These are phyloP conservation scores for Hermetia illucens DNA, from an alignment of 1,140 invertebrate species.

Conservation along the genomic window DNA sequence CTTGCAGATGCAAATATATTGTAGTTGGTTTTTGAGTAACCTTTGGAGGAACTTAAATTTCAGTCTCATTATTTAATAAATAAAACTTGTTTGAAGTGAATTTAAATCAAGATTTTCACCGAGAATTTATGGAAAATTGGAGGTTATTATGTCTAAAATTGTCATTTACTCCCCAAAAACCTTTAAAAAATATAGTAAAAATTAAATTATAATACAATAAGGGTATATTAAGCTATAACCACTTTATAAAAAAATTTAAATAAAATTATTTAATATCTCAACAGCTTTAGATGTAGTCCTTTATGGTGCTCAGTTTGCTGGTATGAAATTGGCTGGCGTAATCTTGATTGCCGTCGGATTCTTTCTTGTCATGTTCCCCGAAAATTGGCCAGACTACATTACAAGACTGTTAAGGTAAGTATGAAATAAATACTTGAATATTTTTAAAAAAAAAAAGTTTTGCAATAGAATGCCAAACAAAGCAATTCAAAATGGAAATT, in stretches of 20 bases:
- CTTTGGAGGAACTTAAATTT: too few species aligned
- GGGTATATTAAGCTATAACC: background rate
- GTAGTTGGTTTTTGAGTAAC: too few species aligned
- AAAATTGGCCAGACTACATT: conserved; percentile 91
- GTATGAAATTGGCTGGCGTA: conserved; percentile 88
- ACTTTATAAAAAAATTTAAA: background rate
- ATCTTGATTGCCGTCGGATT: conserved; percentile 82
- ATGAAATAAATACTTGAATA: background rate
- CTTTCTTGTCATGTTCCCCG: conserved; percentile 85
- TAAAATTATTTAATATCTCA: background rate
- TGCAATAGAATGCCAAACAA: too few species aligned
- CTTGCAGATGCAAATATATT: too few species aligned
- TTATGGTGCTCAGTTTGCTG: conserved; percentile 72
- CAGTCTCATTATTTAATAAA: too few species aligned
- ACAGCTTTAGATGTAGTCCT: conserved; percentile 73
- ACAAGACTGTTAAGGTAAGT: conserved; percentile 70
- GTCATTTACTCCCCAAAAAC: too few species aligned
- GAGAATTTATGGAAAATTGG: too few species aligned
- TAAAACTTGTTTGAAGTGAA: too few species aligned
- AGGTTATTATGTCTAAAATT: too few species aligned
- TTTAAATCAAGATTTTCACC: too few species aligned
- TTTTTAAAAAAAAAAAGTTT: conserved; percentile 1
- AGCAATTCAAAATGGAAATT: background rate
- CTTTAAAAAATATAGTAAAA: too few species aligned
- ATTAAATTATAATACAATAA: too few species aligned